These are phyloP conservation scores for Trichogramma pretiosum DNA, from an alignment of 1,140 invertebrate genomes.

Conservation along the genomic window DNA sequence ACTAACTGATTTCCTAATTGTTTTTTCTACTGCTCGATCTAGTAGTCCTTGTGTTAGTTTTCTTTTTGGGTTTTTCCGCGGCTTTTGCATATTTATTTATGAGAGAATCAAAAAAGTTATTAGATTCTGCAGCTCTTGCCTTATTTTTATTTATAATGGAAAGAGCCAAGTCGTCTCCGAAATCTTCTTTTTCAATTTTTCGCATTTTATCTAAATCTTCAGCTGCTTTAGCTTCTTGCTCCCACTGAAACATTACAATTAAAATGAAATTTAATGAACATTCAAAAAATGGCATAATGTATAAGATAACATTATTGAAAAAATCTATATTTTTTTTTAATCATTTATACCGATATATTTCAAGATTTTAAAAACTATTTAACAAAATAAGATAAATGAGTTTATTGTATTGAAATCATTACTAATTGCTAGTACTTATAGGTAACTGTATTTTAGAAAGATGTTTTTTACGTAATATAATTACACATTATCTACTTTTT, in stretches of 20 bases:
- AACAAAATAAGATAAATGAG: too few relatives aligned
- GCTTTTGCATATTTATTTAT: conserved; percentile 40
- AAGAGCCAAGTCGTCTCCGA: conserved; percentile 31
- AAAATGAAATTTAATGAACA: neutral
- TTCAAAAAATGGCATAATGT: neutral
- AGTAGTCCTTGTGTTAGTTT: too few relatives aligned
- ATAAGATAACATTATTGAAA: neutral
- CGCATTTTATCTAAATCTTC: conserved; percentile 33
- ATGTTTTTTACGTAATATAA: too few relatives aligned
- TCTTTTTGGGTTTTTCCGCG: conserved; percentile 27
- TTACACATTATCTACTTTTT: too few relatives aligned
- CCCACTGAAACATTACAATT: conserved; percentile 31
- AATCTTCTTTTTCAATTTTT: conserved; percentile 35
- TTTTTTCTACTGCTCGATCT: too few relatives aligned
- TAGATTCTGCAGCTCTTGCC: conserved; percentile 28
- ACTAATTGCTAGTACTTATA: too few relatives aligned
- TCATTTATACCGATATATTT: conserved; percentile 5
- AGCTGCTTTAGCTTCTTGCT: conserved; percentile 38
- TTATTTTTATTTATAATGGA: conserved; percentile 37
- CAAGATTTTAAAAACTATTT: neutral
- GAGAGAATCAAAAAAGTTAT: conserved; percentile 39
- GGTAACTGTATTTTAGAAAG: too few relatives aligned
- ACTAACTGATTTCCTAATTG: too few relatives aligned
- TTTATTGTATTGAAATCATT: too few relatives aligned
- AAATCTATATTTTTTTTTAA: neutral